phyloP scores from a whole-genome alignment of 2,113 vertebrate genomes.

The Drymodes brunneopygia region DNA sequence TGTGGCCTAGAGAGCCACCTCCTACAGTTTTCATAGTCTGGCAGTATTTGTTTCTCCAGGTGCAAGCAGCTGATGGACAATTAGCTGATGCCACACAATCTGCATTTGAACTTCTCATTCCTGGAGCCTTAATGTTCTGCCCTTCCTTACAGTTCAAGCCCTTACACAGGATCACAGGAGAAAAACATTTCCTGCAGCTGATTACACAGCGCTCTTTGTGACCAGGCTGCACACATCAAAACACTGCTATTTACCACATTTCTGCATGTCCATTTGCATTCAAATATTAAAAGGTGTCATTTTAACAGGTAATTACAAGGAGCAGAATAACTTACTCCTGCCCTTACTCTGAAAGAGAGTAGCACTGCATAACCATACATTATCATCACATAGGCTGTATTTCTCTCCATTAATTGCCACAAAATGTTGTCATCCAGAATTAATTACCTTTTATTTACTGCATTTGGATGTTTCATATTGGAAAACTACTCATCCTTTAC shows the following conservation, averaged over 20 bases:
- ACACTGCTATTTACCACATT: background rate
- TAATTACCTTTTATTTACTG: background rate
- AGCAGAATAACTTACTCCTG: background rate
- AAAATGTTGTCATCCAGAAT: background rate
- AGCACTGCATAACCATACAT: background rate
- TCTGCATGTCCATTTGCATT: constrained; percentile 24
- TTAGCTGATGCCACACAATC: background rate
- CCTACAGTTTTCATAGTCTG: background rate
- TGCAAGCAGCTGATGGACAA: background rate
- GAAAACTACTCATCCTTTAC: background rate
- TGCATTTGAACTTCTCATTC: background rate
- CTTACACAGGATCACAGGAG: background rate
- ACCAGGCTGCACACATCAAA: background rate
- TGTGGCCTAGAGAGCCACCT: background rate
- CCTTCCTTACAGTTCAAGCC: background rate
- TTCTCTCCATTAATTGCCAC: background rate
- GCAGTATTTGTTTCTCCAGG: background rate
- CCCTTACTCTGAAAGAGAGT: background rate
- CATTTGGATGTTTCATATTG: background rate
- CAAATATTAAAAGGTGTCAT: background rate
- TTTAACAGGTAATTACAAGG: background rate
- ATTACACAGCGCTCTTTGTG: background rate
- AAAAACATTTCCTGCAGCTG: constrained; percentile 55
- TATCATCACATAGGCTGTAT: background rate
- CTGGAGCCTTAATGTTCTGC: background rate